phyloP scores from a whole-genome alignment of 2,888 invertebrate genomes.

The Papilio gigon region DNA sequence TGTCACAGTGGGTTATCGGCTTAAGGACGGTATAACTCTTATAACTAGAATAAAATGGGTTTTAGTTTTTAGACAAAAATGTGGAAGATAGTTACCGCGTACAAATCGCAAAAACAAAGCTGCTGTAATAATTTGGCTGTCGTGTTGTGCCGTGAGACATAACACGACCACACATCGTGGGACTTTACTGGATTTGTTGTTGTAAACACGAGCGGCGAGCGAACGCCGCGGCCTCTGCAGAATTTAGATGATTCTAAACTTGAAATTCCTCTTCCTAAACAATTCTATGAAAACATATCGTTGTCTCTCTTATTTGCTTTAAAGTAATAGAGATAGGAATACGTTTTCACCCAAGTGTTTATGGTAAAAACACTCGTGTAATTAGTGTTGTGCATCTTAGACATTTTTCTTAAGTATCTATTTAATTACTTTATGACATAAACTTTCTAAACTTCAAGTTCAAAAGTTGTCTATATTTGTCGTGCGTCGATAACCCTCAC shows the following conservation, averaged over 20 bases:
- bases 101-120: slow-evolving; percentile 14
- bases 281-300: too few species aligned
- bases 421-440: too few species aligned
- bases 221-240: slow-evolving; percentile 14
- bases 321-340: too few species aligned
- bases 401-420: too few species aligned
- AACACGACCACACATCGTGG: slow-evolving; percentile 18
- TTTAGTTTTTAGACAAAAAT: background rate
- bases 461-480: too few species aligned
- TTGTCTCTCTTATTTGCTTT: too few species aligned
- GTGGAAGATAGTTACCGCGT: slow-evolving; percentile 3
- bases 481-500: background rate
- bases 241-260: background rate
- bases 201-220: slow-evolving; percentile 17
- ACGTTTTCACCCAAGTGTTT: too few species aligned
- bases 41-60: background rate
- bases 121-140: slow-evolving; percentile 10
- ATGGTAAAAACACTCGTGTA: too few species aligned
- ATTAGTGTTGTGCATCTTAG: too few species aligned
- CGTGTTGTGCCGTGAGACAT: slow-evolving; percentile 20
- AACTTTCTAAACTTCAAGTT: too few species aligned
- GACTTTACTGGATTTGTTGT: slow-evolving; percentile 13
- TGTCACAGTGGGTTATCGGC: too few species aligned
- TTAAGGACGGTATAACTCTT: background rate
- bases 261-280: background rate